phyloP scores from a whole-genome alignment of 2,888 invertebrate species.

The Glyphotaelius pellucidus region DNA sequence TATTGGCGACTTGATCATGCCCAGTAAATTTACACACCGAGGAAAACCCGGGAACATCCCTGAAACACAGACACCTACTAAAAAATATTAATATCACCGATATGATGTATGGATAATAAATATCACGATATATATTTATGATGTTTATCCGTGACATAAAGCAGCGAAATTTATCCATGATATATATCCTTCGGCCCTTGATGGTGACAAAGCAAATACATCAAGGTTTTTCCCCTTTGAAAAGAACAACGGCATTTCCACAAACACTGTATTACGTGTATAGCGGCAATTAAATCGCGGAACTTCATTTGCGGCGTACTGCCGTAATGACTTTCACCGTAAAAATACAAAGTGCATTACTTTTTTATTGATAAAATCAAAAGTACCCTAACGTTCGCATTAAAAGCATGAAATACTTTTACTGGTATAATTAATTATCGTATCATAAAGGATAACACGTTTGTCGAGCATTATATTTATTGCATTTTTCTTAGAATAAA shows the following conservation, averaged over 20 bases:
- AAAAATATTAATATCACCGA: no score
- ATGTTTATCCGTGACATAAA: no score
- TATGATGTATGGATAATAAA: no score
- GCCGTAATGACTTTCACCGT: constrained; percentile 8
- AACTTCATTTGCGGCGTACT: constrained; percentile 22
- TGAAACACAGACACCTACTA: no score
- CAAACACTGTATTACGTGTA: constrained; percentile 19
- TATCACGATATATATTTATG: no score
- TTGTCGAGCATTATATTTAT: neutral
- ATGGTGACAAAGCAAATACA: neutral
- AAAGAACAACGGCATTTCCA: neutral
- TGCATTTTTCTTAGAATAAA: neutral
- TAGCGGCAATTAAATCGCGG: constrained; percentile 7
- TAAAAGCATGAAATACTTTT: constrained; percentile 22
- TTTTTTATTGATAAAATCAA: constrained; percentile 33
- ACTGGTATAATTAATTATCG: constrained; percentile 3
- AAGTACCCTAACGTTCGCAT: neutral
- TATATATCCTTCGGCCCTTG: no score
- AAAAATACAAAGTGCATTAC: constrained; percentile 37
- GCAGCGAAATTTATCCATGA: no score
- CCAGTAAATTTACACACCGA: no score
- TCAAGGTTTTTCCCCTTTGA: neutral
- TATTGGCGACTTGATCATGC: no score
- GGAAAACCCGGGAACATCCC: no score
- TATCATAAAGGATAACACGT: neutral